Evolutionary conservation across 2,113 vertebrate genomes (phyloP), one percentile per base, ranked within the genome.

Genomic region (Sinocyclocheilus anshuiensis): DNA sequence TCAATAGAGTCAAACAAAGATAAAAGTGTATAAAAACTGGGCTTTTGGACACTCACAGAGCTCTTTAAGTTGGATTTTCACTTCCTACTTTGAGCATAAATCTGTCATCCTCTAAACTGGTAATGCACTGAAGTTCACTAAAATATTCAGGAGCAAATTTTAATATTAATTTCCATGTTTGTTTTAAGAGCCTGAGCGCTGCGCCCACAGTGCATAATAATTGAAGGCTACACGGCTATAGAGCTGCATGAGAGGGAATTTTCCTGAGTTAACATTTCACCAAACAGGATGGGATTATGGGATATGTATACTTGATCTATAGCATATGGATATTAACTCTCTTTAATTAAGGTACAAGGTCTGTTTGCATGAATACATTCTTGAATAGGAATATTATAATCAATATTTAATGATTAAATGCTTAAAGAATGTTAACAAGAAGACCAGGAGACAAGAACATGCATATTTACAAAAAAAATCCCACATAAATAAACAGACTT

Each of bases 61-160:
- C 50, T 20, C 48, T 71, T 4, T 48, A 59, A 57, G 69, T 39
- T 39, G 11, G 7, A 48, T 69, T 22, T 71, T 57, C 10, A n/a
- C n/a, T 71, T 86, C 48, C 69, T 72, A 74, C 79, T 72, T 80
- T 55, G n/a, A 57, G 24, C 13, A 7, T 74, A 20, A 50, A 83
- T 29, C 9, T 86, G 55, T 61, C 57, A 83, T 42, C 61, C 50
- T 39, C 26, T 59, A 71, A 53, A 67, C 26, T 29, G 10, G 16
- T 63, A 83, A 83, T 50, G 33, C 81, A 87, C 29, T 69, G 55
- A 69, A 57, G 18, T 20, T 48, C 12, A 29, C 71, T 87, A 77
- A 87, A 87, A 83, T 78, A 87, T 87, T 82, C 48, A 84, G 26
- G 13, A 45, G 36, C 13, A 48, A 8, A 78, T 78, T 87, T 78